Percentiles rank a stretch among this genome's conserved stretches.
Conservation (phyloP, 2,888 invertebrate genomes). For the Altica lythri region DNA sequence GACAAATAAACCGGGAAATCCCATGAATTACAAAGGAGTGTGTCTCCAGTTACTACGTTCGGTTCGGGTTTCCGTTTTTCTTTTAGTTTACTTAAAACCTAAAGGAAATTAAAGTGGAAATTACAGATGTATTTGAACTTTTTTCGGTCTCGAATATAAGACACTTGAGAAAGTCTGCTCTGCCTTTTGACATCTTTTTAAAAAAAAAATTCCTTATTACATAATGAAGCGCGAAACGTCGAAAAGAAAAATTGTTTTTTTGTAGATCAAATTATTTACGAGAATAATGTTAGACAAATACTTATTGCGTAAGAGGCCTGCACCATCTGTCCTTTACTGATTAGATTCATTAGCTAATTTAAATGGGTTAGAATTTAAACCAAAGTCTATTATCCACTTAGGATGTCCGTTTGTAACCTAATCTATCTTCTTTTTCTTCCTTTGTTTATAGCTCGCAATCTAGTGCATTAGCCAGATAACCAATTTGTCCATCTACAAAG, state of each 20-base stretch:
- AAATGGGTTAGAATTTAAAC: no score
- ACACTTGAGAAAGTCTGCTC: conserved; percentile 25
- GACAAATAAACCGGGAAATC: conserved; percentile 58
- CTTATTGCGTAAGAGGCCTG: no score
- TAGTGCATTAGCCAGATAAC: no score
- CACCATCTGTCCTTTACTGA: no score
- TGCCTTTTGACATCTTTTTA: conserved; percentile 16
- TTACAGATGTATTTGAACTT: conserved; percentile 48
- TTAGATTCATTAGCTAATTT: no score
- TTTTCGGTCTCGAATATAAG: conserved; percentile 29
- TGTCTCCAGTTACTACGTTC: conserved; percentile 56
- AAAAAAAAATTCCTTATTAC: conserved; percentile 8
- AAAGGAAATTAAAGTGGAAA: conserved; percentile 54
- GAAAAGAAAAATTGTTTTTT: not conserved
- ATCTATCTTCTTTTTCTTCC: no score
- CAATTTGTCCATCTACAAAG: no score
- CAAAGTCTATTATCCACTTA: no score
- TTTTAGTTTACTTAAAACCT: conserved; percentile 47
- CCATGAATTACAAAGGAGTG: conserved; percentile 59
- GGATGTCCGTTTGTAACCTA: no score
- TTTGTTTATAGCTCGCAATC: no score
- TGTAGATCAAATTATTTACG: no score
- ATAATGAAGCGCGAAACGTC: not conserved
- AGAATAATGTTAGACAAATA: no score
- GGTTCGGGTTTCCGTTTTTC: conserved; percentile 48